Evolutionary conservation across 2,888 invertebrate genomes (phyloP).

Genomic region (Synanthedon andrenaeformis): DNA sequence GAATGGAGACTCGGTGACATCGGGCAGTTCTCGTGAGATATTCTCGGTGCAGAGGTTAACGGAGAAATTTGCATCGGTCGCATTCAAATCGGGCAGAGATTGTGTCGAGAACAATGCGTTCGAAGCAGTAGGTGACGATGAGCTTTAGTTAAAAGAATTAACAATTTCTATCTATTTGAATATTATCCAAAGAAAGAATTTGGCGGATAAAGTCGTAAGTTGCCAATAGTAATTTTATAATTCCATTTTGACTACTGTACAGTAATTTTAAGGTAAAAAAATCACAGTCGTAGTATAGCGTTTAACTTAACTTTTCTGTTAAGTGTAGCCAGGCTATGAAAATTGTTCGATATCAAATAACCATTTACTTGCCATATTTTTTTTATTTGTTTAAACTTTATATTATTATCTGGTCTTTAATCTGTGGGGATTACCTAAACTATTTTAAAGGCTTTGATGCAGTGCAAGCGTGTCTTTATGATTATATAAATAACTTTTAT

Average conservation of each 20-base stretch:
- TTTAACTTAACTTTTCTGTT: neutral
- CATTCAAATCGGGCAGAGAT: slow-evolving; percentile 77
- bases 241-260: slow-evolving; percentile 11
- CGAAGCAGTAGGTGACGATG: slow-evolving; percentile 95
- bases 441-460: too few relatives aligned
- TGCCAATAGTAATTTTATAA: slow-evolving; percentile 32
- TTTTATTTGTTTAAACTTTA: neutral
- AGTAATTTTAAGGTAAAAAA: slow-evolving; percentile 3
- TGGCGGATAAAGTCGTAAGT: slow-evolving; percentile 21
- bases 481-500: too few relatives aligned
- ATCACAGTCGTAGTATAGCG: neutral
- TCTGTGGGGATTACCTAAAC: too few relatives aligned
- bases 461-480: too few relatives aligned
- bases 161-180: slow-evolving; percentile 3
- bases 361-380: slow-evolving; percentile 6
- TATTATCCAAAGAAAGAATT: slow-evolving; percentile 33
- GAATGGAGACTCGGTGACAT: slow-evolving; percentile 69
- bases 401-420: too few relatives aligned
- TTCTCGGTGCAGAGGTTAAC: slow-evolving; percentile 82
- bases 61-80: slow-evolving; percentile 78
- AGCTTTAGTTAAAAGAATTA: slow-evolving; percentile 66
- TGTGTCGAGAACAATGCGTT: slow-evolving; percentile 93
- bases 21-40: slow-evolving; percentile 71
- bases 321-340: slow-evolving; percentile 3
- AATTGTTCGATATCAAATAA: neutral